These are phyloP conservation scores for Spongilla lacustris DNA, from an alignment of 37 sponge, comb jelly and placozoan genomes.

Conservation along the genomic window DNA sequence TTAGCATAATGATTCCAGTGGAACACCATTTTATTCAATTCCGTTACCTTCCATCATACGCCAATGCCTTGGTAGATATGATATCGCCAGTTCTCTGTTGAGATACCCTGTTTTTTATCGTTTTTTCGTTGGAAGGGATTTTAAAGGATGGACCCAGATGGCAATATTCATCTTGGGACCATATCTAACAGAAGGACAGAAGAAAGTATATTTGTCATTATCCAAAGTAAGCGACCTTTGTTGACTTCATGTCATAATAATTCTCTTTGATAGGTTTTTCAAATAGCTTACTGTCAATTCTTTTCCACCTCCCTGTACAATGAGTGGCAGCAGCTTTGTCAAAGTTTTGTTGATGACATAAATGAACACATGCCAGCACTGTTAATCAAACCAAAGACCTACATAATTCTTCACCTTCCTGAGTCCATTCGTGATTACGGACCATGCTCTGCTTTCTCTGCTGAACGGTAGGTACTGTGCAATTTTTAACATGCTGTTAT, in stretches of 20 bases:
- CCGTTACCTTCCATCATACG: no score
- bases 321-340: neutral
- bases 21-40: no score
- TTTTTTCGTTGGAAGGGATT: constrained; percentile 46
- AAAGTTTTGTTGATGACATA: constrained; percentile 25
- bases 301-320: neutral
- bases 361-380: constrained; percentile 2
- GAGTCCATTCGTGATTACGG: constrained; percentile 53
- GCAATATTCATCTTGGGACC: constrained; percentile 28
- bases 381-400: constrained; percentile 19
- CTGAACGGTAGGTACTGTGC: constrained; percentile 44
- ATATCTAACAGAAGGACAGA: constrained; percentile 2
- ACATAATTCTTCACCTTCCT: constrained; percentile 46
- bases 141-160: constrained; percentile 47
- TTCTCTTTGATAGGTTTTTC: constrained; percentile 21
- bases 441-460: constrained; percentile 34
- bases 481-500: neutral
- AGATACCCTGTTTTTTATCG: no score
- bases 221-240: constrained; percentile 2
- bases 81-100: no score
- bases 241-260: no score
- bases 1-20: no score
- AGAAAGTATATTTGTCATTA: constrained; percentile 9
- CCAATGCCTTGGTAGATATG: no score
- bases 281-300: constrained; percentile 6